Conservation (phyloP, 2,113 vertebrate species). For the Semnornis frantzii region DNA sequence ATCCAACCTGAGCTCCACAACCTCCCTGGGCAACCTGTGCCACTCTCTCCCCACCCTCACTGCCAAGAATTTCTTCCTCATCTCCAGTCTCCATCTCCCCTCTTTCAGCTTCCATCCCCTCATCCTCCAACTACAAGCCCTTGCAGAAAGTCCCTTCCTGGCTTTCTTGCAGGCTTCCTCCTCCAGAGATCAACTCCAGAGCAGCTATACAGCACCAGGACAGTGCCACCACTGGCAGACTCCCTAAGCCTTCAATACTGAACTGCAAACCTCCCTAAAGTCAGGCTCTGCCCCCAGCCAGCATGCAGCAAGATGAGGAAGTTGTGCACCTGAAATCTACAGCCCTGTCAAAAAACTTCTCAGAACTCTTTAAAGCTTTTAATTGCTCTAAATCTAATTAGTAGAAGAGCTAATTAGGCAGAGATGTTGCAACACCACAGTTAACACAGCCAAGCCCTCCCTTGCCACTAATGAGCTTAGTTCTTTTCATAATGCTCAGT, state of each 20-base stretch:
- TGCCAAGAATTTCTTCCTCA: no score
- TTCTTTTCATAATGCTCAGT: not conserved
- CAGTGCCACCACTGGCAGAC: not conserved
- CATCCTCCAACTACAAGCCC: no score
- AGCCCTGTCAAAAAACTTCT: not conserved
- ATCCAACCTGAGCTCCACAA: no score
- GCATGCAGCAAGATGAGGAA: not conserved
- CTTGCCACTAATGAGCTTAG: conserved; percentile 49
- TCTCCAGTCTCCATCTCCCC: no score
- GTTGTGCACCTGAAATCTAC: not conserved
- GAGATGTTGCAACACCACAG: conserved; percentile 22
- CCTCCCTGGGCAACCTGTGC: no score
- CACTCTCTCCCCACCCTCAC: no score
- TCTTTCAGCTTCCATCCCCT: no score
- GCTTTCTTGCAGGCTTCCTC: no score
- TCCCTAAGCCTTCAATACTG: not conserved
- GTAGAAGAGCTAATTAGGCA: conserved; percentile 62
- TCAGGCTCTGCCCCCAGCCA: not conserved
- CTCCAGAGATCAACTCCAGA: not conserved
- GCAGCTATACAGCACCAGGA: not conserved
- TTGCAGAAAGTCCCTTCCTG: no score
- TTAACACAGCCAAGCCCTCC: conserved; percentile 46
- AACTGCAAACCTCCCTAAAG: not conserved
- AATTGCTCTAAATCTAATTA: conserved; percentile 70
- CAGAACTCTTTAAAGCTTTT: conserved; percentile 36